Percentiles rank a stretch among this genome's conserved stretches.
Evolutionary conservation across 2,888 invertebrate species (phyloP).

Genomic region (Apodemia mormo): DNA sequence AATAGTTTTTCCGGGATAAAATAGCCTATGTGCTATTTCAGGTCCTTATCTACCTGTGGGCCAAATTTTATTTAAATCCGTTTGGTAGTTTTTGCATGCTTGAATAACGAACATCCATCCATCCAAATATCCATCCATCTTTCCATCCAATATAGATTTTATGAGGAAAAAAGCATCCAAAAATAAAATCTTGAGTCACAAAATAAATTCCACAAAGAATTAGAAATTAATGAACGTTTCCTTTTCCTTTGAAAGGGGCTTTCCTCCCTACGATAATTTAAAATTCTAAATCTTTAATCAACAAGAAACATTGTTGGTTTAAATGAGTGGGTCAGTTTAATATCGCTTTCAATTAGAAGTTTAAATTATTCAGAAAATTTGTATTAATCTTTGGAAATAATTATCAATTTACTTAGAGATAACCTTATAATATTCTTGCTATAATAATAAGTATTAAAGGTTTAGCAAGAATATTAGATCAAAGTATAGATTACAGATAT

Average conservation of each 20-base stretch:
- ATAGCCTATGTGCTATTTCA: no score
- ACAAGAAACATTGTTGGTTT: constrained; percentile 11
- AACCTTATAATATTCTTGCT: not conserved
- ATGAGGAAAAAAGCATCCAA: not conserved
- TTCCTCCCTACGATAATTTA: constrained; percentile 10
- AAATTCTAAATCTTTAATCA: constrained; percentile 15
- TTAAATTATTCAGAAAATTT: not conserved
- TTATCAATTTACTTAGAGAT: not conserved
- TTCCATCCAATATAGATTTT: not conserved
- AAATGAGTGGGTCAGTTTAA: constrained; percentile 6
- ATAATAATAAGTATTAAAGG: no score
- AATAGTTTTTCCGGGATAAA: no score
- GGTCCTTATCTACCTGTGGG: no score
- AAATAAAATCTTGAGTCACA: not conserved
- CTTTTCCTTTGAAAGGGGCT: not conserved
- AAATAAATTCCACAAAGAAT: not conserved
- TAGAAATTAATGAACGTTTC: constrained; percentile 15
- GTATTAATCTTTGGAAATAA: not conserved
- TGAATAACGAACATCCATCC: no score
- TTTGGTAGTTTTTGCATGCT: no score
- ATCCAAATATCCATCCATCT: no score
- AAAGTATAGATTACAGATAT: no score
- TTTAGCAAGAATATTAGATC: no score
- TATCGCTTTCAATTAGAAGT: constrained; percentile 7
- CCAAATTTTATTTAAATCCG: no score